Base-by-base conservation (phyloP, 2,113 vertebrate genomes). In the Oryzias melastigma region DNA sequence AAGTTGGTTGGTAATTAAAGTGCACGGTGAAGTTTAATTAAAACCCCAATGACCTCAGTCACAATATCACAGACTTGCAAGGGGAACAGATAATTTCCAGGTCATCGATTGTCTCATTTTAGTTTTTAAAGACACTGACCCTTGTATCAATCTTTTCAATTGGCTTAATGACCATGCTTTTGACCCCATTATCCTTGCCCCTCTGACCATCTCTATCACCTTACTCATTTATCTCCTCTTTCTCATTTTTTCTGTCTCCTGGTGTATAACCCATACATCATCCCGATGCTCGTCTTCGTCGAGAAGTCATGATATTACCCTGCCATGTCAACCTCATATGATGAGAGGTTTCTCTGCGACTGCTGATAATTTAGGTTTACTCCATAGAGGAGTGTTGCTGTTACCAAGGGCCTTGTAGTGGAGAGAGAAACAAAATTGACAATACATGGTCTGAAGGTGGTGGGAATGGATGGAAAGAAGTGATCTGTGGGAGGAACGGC, bases 121-220 rank as follows among this genome's bases (percentile, higher is more conserved):
- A 74, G 48, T 20, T 57, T 60, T 72, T 64, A 79, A 82, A 75
- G 75, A 64, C 57, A 63, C 85, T 49, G 88, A 95, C 94, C 93
- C 93, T 85, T 49, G 80, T 84, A 75, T 95, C 91, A 43, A 94
- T 92, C 76, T 92, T 74, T 75, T 85, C 71, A 85, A 95, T 93
- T 44, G 93, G 94, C 86, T 92, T 92, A 87, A 94, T 94, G 50
- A 93, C 91, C 62, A 91, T 93, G 65, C 66, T 85, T 83, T 62
- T 81, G 73, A 83, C 77, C 85, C 91, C 91, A 58, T 93, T 93
- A 75, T 85, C 59, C 35, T 85, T 83, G 71, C 73, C 73, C 82
- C 61, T 69, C 77, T 81, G 83, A 85, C 83, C 68, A 27, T 54
- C 60, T 65, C 68, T 57, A 45, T 62, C 63, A 25, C 51, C 46